Conservation (phyloP, 1,140 invertebrate genomes). For the Aethina tumida region DNA sequence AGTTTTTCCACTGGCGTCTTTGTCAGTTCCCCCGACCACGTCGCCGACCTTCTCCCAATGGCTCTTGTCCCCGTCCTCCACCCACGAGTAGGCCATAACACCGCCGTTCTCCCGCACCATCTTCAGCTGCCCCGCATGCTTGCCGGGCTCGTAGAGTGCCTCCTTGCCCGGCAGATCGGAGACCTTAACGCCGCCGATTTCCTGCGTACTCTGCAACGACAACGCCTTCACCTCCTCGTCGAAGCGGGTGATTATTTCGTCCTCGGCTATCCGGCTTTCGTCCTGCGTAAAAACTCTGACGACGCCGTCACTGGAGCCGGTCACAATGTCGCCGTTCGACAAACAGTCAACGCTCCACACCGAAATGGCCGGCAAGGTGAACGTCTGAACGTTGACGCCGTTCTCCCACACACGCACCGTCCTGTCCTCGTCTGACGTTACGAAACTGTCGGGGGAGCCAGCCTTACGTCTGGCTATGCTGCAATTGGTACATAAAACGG, state of each 20-base stretch:
- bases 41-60: slow-evolving; percentile 83
- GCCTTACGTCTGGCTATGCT: slow-evolving; percentile 53
- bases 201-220: slow-evolving; percentile 44
- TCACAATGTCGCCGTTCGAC: slow-evolving; percentile 81
- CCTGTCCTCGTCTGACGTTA: slow-evolving; percentile 77
- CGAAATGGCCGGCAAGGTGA: slow-evolving; percentile 73
- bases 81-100: slow-evolving; percentile 76
- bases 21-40: slow-evolving; percentile 69
- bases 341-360: slow-evolving; percentile 81
- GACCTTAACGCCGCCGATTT: slow-evolving; percentile 75
- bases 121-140: slow-evolving; percentile 75
- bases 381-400: slow-evolving; percentile 53
- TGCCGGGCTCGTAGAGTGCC: slow-evolving; percentile 65
- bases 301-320: slow-evolving; percentile 78
- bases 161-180: slow-evolving; percentile 73
- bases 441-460: slow-evolving; percentile 49
- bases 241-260: slow-evolving; percentile 51
- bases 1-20: slow-evolving; percentile 58
- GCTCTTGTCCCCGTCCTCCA: slow-evolving; percentile 45
- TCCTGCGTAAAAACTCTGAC: slow-evolving; percentile 76
- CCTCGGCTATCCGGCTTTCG: slow-evolving; percentile 53
- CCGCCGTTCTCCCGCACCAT: slow-evolving; percentile 60
- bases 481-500: slow-evolving; percentile 13
- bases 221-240: slow-evolving; percentile 59
- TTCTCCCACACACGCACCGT: slow-evolving; percentile 76